A percentile compares a stretch with the other conserved stretches of the same genome.
phyloP scores from a whole-genome alignment of 2,113 vertebrate genomes.

The Salminus brasiliensis region DNA sequence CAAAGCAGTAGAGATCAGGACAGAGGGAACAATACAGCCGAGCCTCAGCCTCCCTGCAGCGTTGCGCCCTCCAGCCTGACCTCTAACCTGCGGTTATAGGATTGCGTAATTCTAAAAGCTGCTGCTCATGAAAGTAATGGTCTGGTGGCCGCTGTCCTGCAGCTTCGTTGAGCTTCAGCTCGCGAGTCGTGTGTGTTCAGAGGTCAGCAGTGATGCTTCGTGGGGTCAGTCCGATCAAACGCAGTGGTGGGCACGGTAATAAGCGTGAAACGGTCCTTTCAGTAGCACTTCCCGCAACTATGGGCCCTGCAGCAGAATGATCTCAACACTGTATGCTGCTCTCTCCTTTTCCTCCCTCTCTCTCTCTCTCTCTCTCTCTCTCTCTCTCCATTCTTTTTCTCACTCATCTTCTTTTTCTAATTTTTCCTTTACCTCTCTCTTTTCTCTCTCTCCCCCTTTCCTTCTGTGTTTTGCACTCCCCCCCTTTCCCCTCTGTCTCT shows the following conservation, averaged over 20 bases:
- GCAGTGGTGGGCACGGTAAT: constrained; percentile 21
- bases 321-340: constrained; percentile 26
- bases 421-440: background rate
- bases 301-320: too few species aligned
- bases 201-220: constrained; percentile 31
- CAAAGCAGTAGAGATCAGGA: constrained; percentile 20
- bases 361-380: constrained; percentile 41
- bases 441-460: background rate
- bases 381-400: constrained; percentile 28
- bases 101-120: constrained; percentile 9
- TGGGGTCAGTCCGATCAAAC: constrained; percentile 29
- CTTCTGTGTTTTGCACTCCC: background rate
- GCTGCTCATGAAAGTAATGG: background rate
- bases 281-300: constrained; percentile 5
- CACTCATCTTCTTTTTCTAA: background rate
- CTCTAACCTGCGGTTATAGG: constrained; percentile 33
- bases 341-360: constrained; percentile 15
- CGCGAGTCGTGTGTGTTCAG: background rate
- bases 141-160: background rate
- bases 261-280: constrained; percentile 40
- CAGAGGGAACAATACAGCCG: constrained; percentile 28
- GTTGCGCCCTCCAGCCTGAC: constrained; percentile 35
- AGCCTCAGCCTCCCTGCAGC: background rate
- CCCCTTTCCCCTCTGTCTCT: constrained; percentile 23
- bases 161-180: background rate